Percentiles rank a stretch among this genome's conserved stretches.
Evolutionary conservation across 2,113 vertebrate species (phyloP).

Genomic region (Hylia prasina): DNA sequence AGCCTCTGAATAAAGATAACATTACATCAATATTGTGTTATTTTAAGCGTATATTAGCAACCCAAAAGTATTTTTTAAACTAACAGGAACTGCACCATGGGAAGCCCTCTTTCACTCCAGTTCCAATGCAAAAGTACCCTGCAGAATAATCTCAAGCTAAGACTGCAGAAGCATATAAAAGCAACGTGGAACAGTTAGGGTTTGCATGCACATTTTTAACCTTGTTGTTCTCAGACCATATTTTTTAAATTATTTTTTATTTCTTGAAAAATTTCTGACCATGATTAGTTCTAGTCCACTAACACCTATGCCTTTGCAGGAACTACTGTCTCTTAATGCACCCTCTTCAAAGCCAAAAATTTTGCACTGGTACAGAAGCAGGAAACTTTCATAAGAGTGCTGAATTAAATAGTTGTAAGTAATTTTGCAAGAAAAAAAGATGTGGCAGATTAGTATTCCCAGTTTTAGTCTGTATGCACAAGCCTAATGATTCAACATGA

Average conservation of each 20-base stretch:
- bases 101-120: not conserved
- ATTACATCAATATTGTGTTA: not conserved
- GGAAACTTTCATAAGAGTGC: not conserved
- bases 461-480: not conserved
- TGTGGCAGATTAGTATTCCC: not conserved
- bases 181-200: not conserved
- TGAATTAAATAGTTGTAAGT: not conserved
- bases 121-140: not conserved
- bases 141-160: not conserved
- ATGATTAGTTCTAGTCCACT: not conserved
- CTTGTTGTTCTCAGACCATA: not conserved
- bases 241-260: not conserved
- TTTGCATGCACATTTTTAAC: not conserved
- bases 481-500: not conserved
- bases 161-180: not conserved
- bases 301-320: not conserved
- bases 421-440: not conserved
- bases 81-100: not conserved
- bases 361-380: not conserved
- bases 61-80: not conserved
- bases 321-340: not conserved
- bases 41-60: not conserved
- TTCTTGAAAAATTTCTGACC: not conserved
- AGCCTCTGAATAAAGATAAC: slow-evolving; percentile 13
- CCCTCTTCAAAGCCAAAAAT: not conserved